phyloP scores from a whole-genome alignment of 2,888 invertebrate genomes.

The Cheilosia scutellata region DNA sequence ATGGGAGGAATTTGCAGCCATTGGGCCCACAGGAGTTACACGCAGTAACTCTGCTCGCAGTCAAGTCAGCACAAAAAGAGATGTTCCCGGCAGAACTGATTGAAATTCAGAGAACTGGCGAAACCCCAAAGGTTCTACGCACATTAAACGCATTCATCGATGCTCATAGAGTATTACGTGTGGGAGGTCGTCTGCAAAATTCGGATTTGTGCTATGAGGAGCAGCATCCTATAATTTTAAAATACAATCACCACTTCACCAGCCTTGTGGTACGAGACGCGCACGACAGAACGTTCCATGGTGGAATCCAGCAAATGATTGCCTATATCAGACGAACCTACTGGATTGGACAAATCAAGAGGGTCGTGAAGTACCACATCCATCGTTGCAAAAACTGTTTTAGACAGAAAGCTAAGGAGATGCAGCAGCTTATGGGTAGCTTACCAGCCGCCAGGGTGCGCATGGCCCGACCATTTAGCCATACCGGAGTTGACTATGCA shows the following conservation, averaged over 20 bases:
- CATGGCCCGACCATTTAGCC: constrained; percentile 60
- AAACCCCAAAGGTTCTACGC: background rate
- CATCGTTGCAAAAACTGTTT: background rate
- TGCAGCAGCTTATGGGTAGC: constrained; percentile 39
- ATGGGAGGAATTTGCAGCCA: background rate
- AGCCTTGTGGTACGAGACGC: constrained; percentile 26
- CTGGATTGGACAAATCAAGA: background rate
- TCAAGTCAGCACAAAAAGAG: constrained; percentile 23
- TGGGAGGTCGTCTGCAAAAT: constrained; percentile 13
- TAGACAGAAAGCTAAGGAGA: background rate
- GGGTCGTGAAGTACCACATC: background rate
- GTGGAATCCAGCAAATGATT: background rate
- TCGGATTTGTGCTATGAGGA: background rate
- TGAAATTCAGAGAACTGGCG: background rate
- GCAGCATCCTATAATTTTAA: background rate
- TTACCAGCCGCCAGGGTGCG: constrained; percentile 71
- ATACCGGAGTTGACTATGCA: constrained; percentile 75
- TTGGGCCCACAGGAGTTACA: background rate
- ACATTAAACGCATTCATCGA: constrained; percentile 21
- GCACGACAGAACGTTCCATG: background rate
- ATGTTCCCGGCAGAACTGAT: constrained; percentile 2
- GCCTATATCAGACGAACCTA: background rate
- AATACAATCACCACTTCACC: constrained; percentile 6
- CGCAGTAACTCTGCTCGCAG: too few relatives aligned
- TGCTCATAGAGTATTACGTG: constrained; percentile 11